Evolutionary conservation across 1,140 invertebrate genomes (phyloP), one percentile per base, ranked within the genome.

Genomic region (Rhyacophila brunnea): DNA sequence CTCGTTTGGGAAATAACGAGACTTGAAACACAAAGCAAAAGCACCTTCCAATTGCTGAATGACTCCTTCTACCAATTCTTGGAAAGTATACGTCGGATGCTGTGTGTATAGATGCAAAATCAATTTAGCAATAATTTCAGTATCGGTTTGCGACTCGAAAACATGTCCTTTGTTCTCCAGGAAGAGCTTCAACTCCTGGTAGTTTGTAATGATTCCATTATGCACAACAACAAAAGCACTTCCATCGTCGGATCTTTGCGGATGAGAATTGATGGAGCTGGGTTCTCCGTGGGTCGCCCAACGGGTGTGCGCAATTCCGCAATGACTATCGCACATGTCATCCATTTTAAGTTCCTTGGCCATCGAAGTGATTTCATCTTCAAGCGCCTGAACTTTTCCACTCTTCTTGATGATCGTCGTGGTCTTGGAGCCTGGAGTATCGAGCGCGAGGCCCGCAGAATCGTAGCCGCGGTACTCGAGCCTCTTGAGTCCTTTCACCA

Each of bases 201-300:
- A 98, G 77, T 98, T 98, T 3, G 95, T 98, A 14, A 98, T 87
- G 68, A 98, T 98, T 38, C 88, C 95, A 80, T 98, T 98, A 75
- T 98, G 95, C 1, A 98, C 93, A 11, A 96, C 91, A 36, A 96
- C 85, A 71, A 98, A 98, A 56, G 87, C 83, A 66, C 95, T 90
- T 0, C 80, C 71, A 4, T 70, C 66, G 67, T 94, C 92, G 0
- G 93, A 96, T 46, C 93, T 79, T 66, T 97, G 95, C 7, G 95
- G 96, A 81, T 98, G 95, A 45, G 91, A 89, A 75, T 98, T 98
- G 1, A 88, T 69, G 58, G 87, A 86, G 42, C 83, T 91, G 3
- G 95, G 95, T 17, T 89, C 87, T 64, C 95, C 95, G 66, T 98
- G 95, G 13, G 95, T 98, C 0, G 95, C 95, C 95, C 95, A 98